Evolutionary conservation across 2,888 invertebrate genomes (phyloP).

Genomic region (Aproaerema taeniolella): DNA sequence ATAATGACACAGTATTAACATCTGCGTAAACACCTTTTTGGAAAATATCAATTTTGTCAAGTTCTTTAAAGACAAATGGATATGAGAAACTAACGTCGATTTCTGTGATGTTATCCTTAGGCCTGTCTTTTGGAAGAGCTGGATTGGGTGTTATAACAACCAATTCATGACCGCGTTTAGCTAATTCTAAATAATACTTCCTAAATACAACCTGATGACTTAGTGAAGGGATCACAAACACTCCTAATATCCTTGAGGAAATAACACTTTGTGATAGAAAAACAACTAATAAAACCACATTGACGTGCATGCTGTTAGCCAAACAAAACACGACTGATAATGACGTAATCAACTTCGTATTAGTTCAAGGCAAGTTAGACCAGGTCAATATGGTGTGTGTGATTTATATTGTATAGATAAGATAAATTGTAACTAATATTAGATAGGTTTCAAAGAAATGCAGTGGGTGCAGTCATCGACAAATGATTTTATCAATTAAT

Average conservation of each 20-base stretch:
- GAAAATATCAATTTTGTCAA: conserved; percentile 4
- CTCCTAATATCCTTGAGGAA: conserved; percentile 29
- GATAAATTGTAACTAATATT: too few relatives aligned
- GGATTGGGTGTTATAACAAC: conserved; percentile 57
- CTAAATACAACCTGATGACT: conserved; percentile 64
- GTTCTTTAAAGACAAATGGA: background rate
- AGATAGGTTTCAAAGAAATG: too few relatives aligned
- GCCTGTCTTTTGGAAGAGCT: conserved; percentile 31
- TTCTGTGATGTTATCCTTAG: conserved; percentile 21
- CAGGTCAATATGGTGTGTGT: too few relatives aligned
- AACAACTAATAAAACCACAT: background rate
- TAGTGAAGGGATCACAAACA: conserved; percentile 51
- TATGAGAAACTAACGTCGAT: conserved; percentile 5
- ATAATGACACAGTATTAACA: conserved; percentile 2
- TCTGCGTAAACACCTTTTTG: conserved; percentile 1
- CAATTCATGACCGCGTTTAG: conserved; percentile 58
- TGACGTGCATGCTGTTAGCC: background rate
- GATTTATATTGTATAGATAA: too few relatives aligned
- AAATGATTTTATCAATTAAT: too few relatives aligned
- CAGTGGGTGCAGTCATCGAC: too few relatives aligned
- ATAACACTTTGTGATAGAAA: background rate
- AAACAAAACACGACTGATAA: background rate
- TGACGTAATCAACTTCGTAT: too few relatives aligned
- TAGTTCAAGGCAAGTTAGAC: too few relatives aligned
- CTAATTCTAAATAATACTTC: conserved; percentile 49